Evolutionary conservation across 2,113 vertebrate genomes (phyloP).

Genomic region (Grallaria varia): DNA sequence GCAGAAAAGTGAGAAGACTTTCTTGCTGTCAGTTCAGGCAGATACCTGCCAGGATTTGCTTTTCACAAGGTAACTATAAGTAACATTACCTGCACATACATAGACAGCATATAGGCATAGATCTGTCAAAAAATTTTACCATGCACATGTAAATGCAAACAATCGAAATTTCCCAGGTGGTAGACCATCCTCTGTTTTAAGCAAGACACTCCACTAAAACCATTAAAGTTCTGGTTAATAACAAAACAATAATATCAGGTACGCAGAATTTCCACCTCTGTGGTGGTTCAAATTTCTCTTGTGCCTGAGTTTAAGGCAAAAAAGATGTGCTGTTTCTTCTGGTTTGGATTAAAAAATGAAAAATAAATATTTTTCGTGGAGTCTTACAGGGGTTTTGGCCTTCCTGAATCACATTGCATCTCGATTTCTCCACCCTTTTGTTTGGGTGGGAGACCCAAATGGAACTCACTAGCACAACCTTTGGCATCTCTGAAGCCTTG

Average conservation of each 20-base stretch:
- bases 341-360: slow-evolving; percentile 6
- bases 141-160: neutral
- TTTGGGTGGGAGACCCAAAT: slow-evolving; percentile 16
- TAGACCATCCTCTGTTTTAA: neutral
- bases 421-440: slow-evolving; percentile 38
- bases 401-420: neutral
- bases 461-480: slow-evolving; percentile 8
- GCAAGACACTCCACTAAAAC: neutral
- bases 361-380: slow-evolving; percentile 55
- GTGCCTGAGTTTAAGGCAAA: neutral
- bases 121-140: neutral
- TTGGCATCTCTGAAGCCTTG: neutral
- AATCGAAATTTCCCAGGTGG: neutral
- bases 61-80: neutral
- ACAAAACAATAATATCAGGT: neutral
- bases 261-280: neutral
- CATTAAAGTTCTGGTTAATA: neutral
- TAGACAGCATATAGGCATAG: neutral
- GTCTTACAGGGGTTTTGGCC: neutral
- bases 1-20: neutral
- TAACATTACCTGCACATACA: neutral
- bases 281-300: slow-evolving; percentile 19
- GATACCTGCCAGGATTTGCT: neutral
- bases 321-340: slow-evolving; percentile 29
- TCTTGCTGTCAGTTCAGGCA: neutral